These are phyloP conservation scores for Heliothis virescens DNA, from an alignment of 1,140 invertebrate genomes.

Conservation along the genomic window DNA sequence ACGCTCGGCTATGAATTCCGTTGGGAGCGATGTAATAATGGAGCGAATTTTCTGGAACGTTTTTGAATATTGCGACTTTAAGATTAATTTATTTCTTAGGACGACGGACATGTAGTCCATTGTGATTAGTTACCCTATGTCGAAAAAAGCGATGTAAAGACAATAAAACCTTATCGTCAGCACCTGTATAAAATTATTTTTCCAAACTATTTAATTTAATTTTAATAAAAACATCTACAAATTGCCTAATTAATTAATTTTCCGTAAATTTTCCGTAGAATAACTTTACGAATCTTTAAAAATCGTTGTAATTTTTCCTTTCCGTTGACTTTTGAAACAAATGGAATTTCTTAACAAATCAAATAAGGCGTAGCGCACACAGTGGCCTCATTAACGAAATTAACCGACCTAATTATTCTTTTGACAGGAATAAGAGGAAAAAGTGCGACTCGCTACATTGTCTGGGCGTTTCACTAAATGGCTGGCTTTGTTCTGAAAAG, in stretches of 20 bases:
- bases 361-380: slow-evolving; percentile 36
- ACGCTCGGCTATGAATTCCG: slow-evolving; percentile 26
- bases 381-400: slow-evolving; percentile 68
- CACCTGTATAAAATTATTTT: too few relatives aligned
- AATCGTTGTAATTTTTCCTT: slow-evolving; percentile 6
- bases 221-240: too few relatives aligned
- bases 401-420: slow-evolving; percentile 76
- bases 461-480: slow-evolving; percentile 4
- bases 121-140: background rate
- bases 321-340: slow-evolving; percentile 47
- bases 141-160: too few relatives aligned
- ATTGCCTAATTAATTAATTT: too few relatives aligned
- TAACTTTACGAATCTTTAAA: background rate
- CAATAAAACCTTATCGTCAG: too few relatives aligned
- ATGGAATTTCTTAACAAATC: too few relatives aligned
- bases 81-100: background rate
- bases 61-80: slow-evolving; percentile 22
- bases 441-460: slow-evolving; percentile 29
- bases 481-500: slow-evolving; percentile 13
- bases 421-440: slow-evolving; percentile 55
- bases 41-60: slow-evolving; percentile 21
- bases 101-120: background rate
- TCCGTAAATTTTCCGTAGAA: background rate
- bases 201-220: too few relatives aligned
- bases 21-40: slow-evolving; percentile 36